Evolutionary conservation across 2,797 vertebrate genomes (phyloP), one percentile per base, ranked within the genome.

Genomic region (Trachurus trachurus): DNA sequence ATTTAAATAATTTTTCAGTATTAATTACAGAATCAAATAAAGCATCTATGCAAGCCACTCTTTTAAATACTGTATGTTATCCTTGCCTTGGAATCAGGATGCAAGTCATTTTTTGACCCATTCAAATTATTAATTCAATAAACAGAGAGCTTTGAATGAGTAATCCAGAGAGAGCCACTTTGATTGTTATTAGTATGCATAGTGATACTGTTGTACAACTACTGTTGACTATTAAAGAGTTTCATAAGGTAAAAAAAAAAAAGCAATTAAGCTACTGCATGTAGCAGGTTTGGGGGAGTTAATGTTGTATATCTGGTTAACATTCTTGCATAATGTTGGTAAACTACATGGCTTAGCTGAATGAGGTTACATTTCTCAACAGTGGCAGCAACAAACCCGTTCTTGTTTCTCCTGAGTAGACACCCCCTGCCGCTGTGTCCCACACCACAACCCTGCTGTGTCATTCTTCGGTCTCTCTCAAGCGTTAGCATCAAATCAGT

Each of bases 401-500:
- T 68, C 16, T 70, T 29, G 37, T 71, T 31, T 71, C 40, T 57
- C 45, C 21, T 7, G 29, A 59, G 78, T 78, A 76, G 82, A 80
- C 71, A 40, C 71, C 40, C 61, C 58, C 49, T 70, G 53, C 56
- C 1, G 13, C 39, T 26, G 3, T 21, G 77, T 78, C 74, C 66
- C 74, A 67, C 34, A 71, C 69, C 37, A 13, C 59, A 50, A 56
- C 64, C 70, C 63, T 7, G 0, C 76, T 45, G 72, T 79, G 87
- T 86, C 83, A 81, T 81, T 83, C 86, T 83, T 79, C 42, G 7
- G 63, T 84, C 80, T 81, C 79, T 88, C 83, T 81, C 68, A 56
- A 78, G 82, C n/a, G 58, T 82, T 74, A 54, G 83, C 87, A 79
- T 93, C 84, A 71, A 82, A 92, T 93, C 89, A 85, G 82, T 87